Conservation (phyloP, 2,888 invertebrate species). For the Hipparchia semele region DNA sequence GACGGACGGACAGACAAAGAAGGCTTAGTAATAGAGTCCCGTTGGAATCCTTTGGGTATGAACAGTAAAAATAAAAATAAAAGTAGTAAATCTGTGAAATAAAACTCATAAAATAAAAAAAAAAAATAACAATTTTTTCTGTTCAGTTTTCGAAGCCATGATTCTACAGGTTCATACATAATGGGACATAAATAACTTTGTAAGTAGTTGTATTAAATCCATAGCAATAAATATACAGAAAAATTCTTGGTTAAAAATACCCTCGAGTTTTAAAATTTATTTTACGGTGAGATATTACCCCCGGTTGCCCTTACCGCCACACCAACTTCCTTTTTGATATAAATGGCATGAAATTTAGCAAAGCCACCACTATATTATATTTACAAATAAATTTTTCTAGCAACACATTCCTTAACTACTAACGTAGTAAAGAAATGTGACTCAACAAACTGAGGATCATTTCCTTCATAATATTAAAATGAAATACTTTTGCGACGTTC, state of each 20-base stretch:
- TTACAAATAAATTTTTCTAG: not conserved
- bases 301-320: conserved; percentile 20
- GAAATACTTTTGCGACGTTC: too few relatives aligned
- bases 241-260: conserved; percentile 20
- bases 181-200: not conserved
- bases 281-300: conserved; percentile 18
- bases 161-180: not conserved
- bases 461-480: too few relatives aligned
- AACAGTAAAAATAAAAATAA: too few relatives aligned
- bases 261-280: conserved; percentile 17
- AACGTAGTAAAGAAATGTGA: not conserved
- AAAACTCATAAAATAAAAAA: too few relatives aligned
- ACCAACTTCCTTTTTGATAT: conserved; percentile 22
- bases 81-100: too few relatives aligned
- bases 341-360: conserved; percentile 23
- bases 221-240: conserved; percentile 17
- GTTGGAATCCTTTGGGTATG: too few relatives aligned
- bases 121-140: too few relatives aligned
- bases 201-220: conserved; percentile 10
- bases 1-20: too few relatives aligned
- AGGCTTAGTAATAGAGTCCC: too few relatives aligned
- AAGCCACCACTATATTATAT: conserved; percentile 10
- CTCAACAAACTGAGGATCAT: too few relatives aligned
- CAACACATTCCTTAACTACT: not conserved
- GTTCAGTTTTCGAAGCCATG: too few relatives aligned